These are phyloP conservation scores for Balaenoptera acutorostrata DNA, from an alignment of 2,113 vertebrate species.

Conservation along the genomic window DNA sequence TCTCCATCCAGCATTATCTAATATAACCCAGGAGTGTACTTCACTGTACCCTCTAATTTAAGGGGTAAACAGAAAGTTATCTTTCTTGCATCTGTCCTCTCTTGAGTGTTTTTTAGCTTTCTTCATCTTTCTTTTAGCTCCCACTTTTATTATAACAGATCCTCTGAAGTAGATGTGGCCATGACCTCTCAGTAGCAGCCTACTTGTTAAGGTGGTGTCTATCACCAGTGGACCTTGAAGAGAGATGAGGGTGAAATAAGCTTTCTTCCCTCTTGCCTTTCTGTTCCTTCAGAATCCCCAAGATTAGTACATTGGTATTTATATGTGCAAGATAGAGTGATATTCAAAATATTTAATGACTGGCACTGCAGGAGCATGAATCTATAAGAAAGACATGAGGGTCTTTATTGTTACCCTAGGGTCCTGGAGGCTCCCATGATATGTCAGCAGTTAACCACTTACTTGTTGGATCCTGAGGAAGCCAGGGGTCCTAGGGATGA, in stretches of 20 bases:
- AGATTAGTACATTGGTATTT: neutral
- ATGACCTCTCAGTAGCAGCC: neutral
- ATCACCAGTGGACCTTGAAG: neutral
- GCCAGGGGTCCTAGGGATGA: neutral
- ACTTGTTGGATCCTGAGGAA: neutral
- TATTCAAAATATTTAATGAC: neutral
- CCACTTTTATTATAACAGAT: neutral
- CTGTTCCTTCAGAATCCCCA: neutral
- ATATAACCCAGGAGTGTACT: neutral
- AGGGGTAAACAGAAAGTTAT: neutral
- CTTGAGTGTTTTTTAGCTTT: neutral
- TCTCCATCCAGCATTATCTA: neutral
- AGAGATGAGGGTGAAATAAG: neutral
- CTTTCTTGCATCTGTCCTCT: neutral
- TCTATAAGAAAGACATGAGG: neutral
- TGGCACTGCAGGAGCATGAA: neutral
- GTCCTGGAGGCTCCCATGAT: neutral
- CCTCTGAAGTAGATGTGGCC: neutral
- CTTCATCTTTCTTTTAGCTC: neutral
- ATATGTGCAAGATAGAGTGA: neutral
- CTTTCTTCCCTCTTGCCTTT: neutral
- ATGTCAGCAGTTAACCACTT: neutral
- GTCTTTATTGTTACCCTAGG: neutral
- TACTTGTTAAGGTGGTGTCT: neutral
- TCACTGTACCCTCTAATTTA: neutral